Evolutionary conservation across 2,797 vertebrate genomes (phyloP).

Genomic region (Limosa lapponica): DNA sequence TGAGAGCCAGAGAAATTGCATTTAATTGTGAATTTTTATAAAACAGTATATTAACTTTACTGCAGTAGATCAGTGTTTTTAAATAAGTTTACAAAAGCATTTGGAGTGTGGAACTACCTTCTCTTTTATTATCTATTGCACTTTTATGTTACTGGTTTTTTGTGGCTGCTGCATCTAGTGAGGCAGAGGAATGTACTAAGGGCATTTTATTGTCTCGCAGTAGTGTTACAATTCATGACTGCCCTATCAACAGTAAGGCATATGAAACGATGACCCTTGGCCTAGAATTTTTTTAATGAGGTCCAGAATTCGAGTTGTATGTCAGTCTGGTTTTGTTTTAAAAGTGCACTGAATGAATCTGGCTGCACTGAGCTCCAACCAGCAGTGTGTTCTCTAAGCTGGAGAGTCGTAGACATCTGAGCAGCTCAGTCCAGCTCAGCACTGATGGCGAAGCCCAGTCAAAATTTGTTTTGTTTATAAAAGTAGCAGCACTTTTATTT

Average conservation of each 20-base stretch:
- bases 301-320: neutral
- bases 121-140: neutral
- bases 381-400: neutral
- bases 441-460: neutral
- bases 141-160: neutral
- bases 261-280: neutral
- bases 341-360: rapidly evolving
- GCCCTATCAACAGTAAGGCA: neutral
- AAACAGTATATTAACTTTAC: conserved; percentile 37
- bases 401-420: neutral
- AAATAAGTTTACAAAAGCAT: conserved; percentile 26
- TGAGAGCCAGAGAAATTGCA: conserved; percentile 10
- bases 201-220: neutral
- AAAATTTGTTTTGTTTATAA: neutral
- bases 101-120: neutral
- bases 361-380: rapidly evolving
- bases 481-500: neutral
- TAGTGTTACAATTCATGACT: neutral
- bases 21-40: conserved; percentile 21
- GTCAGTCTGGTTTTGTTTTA: neutral
- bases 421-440: neutral
- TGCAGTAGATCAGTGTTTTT: neutral
- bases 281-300: neutral
- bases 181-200: neutral
- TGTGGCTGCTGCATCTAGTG: neutral